Evolutionary conservation across 2,888 invertebrate species (phyloP).

Genomic region (Strigamia maritima): DNA sequence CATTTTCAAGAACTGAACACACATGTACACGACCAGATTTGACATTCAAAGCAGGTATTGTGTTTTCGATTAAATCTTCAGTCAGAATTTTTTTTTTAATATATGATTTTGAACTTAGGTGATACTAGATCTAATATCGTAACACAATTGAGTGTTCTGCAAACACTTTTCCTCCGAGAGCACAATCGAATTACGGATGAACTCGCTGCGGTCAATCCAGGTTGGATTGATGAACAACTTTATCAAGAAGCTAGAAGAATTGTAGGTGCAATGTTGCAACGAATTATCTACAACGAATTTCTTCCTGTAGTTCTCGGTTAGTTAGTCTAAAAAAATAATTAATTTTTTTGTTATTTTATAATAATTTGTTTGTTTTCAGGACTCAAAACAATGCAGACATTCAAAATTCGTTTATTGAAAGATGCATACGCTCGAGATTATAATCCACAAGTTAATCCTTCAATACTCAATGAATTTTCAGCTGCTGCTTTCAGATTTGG

Average conservation of each 20-base stretch:
- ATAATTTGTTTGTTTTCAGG: slow-evolving; percentile 6
- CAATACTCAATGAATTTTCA: slow-evolving; percentile 37
- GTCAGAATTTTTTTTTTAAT: no score
- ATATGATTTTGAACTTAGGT: no score
- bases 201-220: slow-evolving; percentile 43
- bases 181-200: slow-evolving; percentile 44
- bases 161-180: slow-evolving; percentile 43
- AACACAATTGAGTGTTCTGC: slow-evolving; percentile 43
- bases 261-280: slow-evolving; percentile 44
- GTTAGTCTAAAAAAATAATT: background rate
- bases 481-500: slow-evolving; percentile 38
- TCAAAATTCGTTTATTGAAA: background rate
- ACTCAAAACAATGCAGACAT: slow-evolving; percentile 6
- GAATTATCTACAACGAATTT: slow-evolving; percentile 45
- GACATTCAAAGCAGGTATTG: slow-evolving; percentile 34
- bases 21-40: slow-evolving; percentile 36
- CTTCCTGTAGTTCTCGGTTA: slow-evolving; percentile 43
- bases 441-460: slow-evolving; percentile 18
- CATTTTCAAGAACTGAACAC: background rate
- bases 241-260: slow-evolving; percentile 45
- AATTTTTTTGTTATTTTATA: background rate
- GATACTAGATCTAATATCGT: slow-evolving; percentile 45
- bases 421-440: slow-evolving; percentile 4
- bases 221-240: slow-evolving; percentile 44
- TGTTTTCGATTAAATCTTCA: background rate